Evolutionary conservation across 1,140 invertebrate species (phyloP).

Genomic region (Papilio polytes): DNA sequence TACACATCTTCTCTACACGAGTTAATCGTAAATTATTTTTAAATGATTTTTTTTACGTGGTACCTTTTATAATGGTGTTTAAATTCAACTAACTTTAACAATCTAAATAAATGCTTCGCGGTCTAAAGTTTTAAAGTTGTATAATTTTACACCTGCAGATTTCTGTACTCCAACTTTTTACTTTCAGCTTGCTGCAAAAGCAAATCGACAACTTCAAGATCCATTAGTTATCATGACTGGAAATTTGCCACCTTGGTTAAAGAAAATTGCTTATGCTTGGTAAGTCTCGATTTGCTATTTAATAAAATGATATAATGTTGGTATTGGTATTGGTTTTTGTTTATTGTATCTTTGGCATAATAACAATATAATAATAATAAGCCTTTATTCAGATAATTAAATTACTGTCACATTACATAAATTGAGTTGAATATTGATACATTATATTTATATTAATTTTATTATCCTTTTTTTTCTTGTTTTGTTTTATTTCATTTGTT

Average conservation of each 20-base stretch:
- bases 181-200: slow-evolving; percentile 94
- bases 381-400: too few relatives aligned
- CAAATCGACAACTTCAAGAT: slow-evolving; percentile 98
- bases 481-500: too few relatives aligned
- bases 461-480: too few relatives aligned
- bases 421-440: too few relatives aligned
- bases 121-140: too few relatives aligned
- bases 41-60: not conserved
- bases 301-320: not conserved
- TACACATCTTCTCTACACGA: not conserved
- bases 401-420: too few relatives aligned
- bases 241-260: slow-evolving; percentile 97
- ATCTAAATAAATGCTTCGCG: too few relatives aligned
- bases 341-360: not conserved
- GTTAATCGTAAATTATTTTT: not conserved
- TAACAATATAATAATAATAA: too few relatives aligned
- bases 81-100: too few relatives aligned
- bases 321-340: not conserved
- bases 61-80: too few relatives aligned
- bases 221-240: slow-evolving; percentile 99
- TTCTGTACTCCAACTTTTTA: slow-evolving; percentile 81
- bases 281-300: slow-evolving; percentile 69
- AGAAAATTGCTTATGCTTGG: slow-evolving; percentile 96
- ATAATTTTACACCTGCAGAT: not conserved
- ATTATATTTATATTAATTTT: too few relatives aligned